Evolutionary conservation across 2,797 vertebrate genomes (phyloP), one percentile per base, ranked within the genome.

Genomic region (Enteromius thamalakanensis): DNA sequence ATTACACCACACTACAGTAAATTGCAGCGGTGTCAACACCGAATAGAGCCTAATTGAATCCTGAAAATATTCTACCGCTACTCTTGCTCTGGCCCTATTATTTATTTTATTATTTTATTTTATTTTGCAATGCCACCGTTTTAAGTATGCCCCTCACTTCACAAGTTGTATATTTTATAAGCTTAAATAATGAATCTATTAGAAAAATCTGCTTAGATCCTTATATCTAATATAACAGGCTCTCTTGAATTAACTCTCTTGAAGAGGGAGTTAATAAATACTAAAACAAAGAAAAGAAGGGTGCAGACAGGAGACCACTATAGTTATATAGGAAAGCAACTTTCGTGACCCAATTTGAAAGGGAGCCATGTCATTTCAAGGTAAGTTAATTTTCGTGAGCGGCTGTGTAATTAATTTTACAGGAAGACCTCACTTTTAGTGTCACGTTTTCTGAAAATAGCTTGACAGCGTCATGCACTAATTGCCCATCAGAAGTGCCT

Each of bases 401-500:
- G 40, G 21, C 74, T 77, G 81, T 83, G 81, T 83, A 83, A 83
- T 83, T 78, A 62, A 83, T 83, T 78, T 71, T 49, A 78, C 53
- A 45, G 65, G 21, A 70, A 77, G 75, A 70, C 40, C 51, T 70
- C 19, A 68, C 81, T 76, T 67, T 76, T 32, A 68, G 72, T 55
- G 62, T 76, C 81, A 82, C n/a, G 17, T 58, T 83, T 83, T 47
- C 79, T 80, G 67, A 69, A 70, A 80, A 80, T 80, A 80, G 51
- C 79, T 71, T 70, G 67, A 80, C 51, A 3, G 32, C 34, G 49
- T 70, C 79, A 80, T 37, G 51, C 64, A 69, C 81, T 69, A 32
- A 51, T 70, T 83, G 65, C 53, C 42, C 19, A 78, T 70, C 37
- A 60, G 65, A 71, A 45, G 29, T 23, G 81, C 64, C 9, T 26